Conservation (phyloP, 2,797 vertebrate species). For the Rhincodon typus region DNA sequence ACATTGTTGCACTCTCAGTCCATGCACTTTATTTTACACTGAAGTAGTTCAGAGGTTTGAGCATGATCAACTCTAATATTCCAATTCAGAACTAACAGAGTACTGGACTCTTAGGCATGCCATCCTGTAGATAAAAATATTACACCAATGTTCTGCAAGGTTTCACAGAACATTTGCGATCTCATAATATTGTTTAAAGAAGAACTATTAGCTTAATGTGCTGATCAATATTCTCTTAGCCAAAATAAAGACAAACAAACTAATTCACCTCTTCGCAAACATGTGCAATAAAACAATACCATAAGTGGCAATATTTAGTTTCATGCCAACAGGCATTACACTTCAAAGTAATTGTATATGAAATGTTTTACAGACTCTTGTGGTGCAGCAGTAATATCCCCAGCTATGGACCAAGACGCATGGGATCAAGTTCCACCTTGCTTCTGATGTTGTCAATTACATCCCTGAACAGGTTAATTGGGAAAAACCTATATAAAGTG, state of each 20-base stretch:
- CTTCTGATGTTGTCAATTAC: too few relatives aligned
- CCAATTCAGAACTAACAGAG: neutral
- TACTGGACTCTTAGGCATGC: neutral
- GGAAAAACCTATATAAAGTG: neutral
- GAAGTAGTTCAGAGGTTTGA: neutral
- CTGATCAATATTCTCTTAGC: neutral
- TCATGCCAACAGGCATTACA: neutral
- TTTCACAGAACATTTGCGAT: neutral
- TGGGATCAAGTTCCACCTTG: too few relatives aligned
- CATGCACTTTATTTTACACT: too few relatives aligned
- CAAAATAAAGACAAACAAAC: neutral
- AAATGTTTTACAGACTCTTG: too few relatives aligned
- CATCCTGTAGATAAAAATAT: neutral
- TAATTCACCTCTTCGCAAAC: neutral
- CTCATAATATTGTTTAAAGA: neutral
- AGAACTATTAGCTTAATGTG: neutral
- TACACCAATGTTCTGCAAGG: neutral
- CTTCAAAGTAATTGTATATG: neutral
- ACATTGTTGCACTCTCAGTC: neutral
- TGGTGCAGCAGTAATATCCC: too few relatives aligned
- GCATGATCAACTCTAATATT: neutral
- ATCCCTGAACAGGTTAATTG: too few relatives aligned
- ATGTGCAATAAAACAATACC: neutral
- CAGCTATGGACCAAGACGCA: too few relatives aligned
- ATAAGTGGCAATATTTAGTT: neutral